Base-by-base conservation (phyloP, 2,113 vertebrate species). In the Bombycilla garrulus region DNA sequence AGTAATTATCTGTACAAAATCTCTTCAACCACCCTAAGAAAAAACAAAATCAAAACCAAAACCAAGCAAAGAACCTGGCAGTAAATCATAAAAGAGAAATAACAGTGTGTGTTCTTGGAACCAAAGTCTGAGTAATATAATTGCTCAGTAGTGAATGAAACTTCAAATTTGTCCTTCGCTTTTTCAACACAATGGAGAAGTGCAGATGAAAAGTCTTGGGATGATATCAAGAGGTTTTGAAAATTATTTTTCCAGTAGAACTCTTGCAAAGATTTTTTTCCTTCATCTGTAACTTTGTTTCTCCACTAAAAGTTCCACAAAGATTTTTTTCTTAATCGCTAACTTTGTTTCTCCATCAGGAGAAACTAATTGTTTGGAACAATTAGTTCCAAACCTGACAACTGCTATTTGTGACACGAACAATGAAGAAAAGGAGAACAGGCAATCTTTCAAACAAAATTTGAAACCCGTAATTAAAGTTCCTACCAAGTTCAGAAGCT, bases 1-100 rank as follows among this genome's bases (percentile, higher is more conserved):
- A 97, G 51, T 88, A 94, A 96, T 93, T 86, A 92, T 80, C 24
- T 23, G 21, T 76, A 57, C 40, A 47, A 50, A 95, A 42, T 86
- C 53, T 93, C 50, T 33, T 73, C 83, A 95, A 57, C 33, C 74
- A 85, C 28, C 16, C 45, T 70, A 67, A 82, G 20, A 23, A 79
- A 53, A 70, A 62, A 33, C 73, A 78, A 80, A 47, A 53, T 35
- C 12, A 56, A 20, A 29, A 19, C 36, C 2, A 11, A 57, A 61
- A 74, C 17, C 38, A 74, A 76, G 8, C 12, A 71, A 33, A 81
- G 44, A 93, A 6, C 15, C 26, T 82, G 21, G 21, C 67, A 88
- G 38, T 76, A 95, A 92, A 88, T 90, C n/a, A 45, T 66, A 77
- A 73, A 92, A 88, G 18, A 79, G 45, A 48, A 93, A 80, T 57